phyloP scores from a whole-genome alignment of 1,140 invertebrate genomes.

The Aphis craccivora region DNA sequence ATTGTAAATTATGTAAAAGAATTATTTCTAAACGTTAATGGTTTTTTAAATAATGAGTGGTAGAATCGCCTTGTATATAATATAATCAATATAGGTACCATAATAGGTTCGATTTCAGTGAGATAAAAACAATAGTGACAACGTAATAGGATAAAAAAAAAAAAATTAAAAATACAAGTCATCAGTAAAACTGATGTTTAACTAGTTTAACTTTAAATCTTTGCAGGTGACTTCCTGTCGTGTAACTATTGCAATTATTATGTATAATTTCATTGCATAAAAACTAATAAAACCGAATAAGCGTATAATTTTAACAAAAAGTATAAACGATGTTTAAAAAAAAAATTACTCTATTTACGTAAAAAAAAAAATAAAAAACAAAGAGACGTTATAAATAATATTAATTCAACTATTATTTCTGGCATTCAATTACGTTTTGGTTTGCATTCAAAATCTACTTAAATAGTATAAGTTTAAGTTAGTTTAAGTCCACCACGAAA shows the following conservation, averaged over 20 bases:
- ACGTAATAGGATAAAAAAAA: background rate
- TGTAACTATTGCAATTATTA: background rate
- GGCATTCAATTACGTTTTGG: background rate
- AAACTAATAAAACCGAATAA: background rate
- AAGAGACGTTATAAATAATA: background rate
- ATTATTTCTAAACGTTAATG: too few species aligned
- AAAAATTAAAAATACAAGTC: background rate
- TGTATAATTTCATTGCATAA: background rate
- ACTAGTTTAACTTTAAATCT: background rate
- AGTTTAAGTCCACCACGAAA: background rate
- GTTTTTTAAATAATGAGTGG: too few species aligned
- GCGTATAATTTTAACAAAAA: background rate
- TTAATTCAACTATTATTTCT: background rate
- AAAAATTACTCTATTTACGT: background rate
- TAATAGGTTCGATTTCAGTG: background rate
- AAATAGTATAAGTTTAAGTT: too few species aligned
- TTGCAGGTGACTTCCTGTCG: background rate
- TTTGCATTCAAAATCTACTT: background rate
- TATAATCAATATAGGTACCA: background rate
- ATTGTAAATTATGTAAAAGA: too few species aligned
- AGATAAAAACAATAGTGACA: constrained; percentile 2
- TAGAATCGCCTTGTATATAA: background rate
- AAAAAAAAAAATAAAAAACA: too few species aligned
- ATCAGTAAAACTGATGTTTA: constrained; percentile 5
- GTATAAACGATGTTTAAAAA: background rate